Evolutionary conservation across 2,113 vertebrate species (phyloP).

Genomic region (Centropus unirufus): DNA sequence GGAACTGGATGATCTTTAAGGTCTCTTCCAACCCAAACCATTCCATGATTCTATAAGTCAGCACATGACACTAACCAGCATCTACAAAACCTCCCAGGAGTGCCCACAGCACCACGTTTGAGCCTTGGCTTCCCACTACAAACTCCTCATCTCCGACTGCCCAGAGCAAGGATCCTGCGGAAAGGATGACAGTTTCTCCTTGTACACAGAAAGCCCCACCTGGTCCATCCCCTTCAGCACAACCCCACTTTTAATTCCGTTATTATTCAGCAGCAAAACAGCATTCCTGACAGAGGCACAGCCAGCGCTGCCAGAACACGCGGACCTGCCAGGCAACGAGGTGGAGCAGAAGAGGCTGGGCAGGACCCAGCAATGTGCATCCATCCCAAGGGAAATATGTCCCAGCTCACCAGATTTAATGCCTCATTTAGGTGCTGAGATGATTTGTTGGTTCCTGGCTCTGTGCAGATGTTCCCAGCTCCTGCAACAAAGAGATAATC

Average conservation of each 20-base stretch:
- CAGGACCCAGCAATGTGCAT: background rate
- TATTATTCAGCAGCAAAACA: background rate
- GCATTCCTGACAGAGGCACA: background rate
- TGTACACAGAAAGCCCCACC: background rate
- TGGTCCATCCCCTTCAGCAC: background rate
- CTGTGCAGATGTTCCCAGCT: background rate
- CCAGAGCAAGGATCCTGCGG: background rate
- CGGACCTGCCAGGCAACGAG: background rate
- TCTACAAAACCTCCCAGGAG: background rate
- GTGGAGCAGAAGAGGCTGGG: background rate
- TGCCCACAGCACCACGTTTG: fast-evolving
- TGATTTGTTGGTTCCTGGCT: background rate
- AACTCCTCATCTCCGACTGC: fast-evolving
- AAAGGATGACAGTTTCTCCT: background rate
- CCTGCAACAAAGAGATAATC: background rate
- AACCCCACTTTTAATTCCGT: background rate
- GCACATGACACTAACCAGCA: background rate
- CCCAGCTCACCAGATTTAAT: constrained; percentile 11
- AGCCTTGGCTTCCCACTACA: background rate
- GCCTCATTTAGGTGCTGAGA: constrained; percentile 25
- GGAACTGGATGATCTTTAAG: too few species aligned
- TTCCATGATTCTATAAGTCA: too few species aligned
- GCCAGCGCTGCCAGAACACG: background rate
- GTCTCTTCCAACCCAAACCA: too few species aligned
- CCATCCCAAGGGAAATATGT: background rate